Percentiles rank a stretch among this genome's conserved stretches.
These are phyloP conservation scores for Theristicus caerulescens DNA, from an alignment of 2,113 vertebrate genomes.

Conservation along the genomic window DNA sequence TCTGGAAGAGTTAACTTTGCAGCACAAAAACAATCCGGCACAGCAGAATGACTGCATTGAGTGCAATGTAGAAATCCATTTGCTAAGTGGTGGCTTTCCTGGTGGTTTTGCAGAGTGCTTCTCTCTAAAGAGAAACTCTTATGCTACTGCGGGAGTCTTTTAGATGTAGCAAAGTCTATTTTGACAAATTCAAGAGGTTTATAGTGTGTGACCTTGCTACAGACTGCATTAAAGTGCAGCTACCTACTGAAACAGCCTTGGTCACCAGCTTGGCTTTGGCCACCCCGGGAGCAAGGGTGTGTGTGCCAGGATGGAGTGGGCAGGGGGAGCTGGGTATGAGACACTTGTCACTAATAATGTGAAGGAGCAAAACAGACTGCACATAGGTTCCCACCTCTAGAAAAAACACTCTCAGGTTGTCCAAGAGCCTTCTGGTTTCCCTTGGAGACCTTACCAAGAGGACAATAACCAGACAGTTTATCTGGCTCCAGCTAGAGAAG, in stretches of 20 bases:
- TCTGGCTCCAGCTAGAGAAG: neutral
- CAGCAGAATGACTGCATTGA: neutral
- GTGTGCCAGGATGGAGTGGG: fast-evolving
- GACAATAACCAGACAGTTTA: neutral
- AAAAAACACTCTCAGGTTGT: fast-evolving
- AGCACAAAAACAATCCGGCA: neutral
- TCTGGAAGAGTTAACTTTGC: neutral
- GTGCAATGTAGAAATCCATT: neutral
- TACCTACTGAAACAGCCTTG: neutral
- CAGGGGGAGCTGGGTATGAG: neutral
- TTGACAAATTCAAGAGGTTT: neutral
- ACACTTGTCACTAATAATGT: fast-evolving
- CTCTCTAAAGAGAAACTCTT: neutral
- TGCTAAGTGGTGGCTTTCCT: neutral
- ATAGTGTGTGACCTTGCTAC: neutral
- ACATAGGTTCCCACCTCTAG: fast-evolving
- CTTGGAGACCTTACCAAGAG: neutral
- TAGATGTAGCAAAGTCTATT: neutral
- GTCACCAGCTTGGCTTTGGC: neutral
- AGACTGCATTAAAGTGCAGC: neutral
- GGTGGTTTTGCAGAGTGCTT: neutral
- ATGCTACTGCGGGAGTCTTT: neutral
- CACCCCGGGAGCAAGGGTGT: too few relatives aligned
- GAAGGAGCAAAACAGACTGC: neutral
- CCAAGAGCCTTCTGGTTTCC: neutral